Evolutionary conservation across 2,888 invertebrate genomes (phyloP).

Genomic region (Heteromurus nitidus): DNA sequence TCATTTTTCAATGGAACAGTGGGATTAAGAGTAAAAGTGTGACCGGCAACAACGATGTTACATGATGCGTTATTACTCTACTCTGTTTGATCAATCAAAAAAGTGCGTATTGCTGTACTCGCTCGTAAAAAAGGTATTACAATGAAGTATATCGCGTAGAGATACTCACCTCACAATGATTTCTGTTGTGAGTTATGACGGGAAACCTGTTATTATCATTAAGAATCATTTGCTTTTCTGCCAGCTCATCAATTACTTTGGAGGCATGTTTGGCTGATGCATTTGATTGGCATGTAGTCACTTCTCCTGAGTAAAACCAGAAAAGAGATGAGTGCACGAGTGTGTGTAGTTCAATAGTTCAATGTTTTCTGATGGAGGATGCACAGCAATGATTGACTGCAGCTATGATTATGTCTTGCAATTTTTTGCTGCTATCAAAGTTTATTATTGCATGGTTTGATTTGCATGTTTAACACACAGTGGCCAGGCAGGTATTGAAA

Average conservation of each 20-base stretch:
- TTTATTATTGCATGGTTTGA: background rate
- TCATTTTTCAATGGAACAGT: background rate
- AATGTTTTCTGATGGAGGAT: constrained; percentile 25
- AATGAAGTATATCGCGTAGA: too few species aligned
- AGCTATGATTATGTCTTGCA: background rate
- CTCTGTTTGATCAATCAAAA: too few species aligned
- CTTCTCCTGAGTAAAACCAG: too few species aligned
- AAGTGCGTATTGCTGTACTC: too few species aligned
- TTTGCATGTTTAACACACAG: background rate
- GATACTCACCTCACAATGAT: background rate
- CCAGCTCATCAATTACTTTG: constrained; percentile 22
- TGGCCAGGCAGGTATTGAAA: too few species aligned
- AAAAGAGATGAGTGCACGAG: too few species aligned
- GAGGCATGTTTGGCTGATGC: background rate
- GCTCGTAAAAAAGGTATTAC: too few species aligned
- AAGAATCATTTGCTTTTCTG: constrained; percentile 26
- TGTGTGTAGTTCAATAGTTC: constrained; percentile 6
- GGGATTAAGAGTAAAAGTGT: constrained; percentile 5
- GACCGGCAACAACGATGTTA: too few species aligned
- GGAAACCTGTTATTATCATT: constrained; percentile 37
- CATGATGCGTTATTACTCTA: too few species aligned
- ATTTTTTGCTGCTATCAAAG: background rate
- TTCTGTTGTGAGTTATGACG: background rate
- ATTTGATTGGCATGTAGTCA: background rate
- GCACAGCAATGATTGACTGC: background rate